Conservation (phyloP, 2,797 vertebrate genomes). For the Gymnoscopelus microlampas region DNA sequence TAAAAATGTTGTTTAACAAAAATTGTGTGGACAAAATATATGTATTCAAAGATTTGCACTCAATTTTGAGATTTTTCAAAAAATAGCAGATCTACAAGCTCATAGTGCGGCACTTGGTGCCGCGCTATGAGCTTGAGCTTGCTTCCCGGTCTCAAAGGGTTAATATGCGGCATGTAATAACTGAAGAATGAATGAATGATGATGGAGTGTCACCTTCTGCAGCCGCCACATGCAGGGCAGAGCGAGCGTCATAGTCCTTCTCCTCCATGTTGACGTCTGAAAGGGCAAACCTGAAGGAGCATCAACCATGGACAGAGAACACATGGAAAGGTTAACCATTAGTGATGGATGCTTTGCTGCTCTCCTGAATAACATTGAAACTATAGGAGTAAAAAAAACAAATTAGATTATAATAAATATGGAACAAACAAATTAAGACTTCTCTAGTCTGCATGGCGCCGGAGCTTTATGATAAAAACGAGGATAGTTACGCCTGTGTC, state of each 20-base stretch:
- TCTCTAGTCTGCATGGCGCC: slow-evolving; percentile 3
- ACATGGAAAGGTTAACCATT: slow-evolving; percentile 22
- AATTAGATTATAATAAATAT: neutral
- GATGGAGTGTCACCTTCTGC: slow-evolving; percentile 87
- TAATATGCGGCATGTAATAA: slow-evolving; percentile 9
- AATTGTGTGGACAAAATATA: too few relatives aligned
- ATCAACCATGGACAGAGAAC: neutral
- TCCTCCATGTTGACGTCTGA: slow-evolving; percentile 96
- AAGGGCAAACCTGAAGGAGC: slow-evolving; percentile 87
- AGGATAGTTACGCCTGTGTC: neutral
- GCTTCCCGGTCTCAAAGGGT: too few relatives aligned
- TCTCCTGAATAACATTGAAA: neutral
- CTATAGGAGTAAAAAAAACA: neutral
- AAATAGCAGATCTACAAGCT: too few relatives aligned
- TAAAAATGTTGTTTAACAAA: too few relatives aligned
- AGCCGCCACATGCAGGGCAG: slow-evolving; percentile 91
- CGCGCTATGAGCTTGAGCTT: too few relatives aligned
- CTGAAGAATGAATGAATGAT: slow-evolving; percentile 10
- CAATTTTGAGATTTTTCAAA: too few relatives aligned
- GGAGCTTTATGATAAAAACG: slow-evolving; percentile 18
- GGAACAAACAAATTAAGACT: neutral
- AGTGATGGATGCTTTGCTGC: slow-evolving; percentile 15
- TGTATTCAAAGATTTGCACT: too few relatives aligned
- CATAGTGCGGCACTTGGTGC: too few relatives aligned
- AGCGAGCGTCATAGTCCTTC: slow-evolving; percentile 93